Percentiles rank a stretch among this genome's conserved stretches.
Evolutionary conservation across 37 sponge, comb jelly and placozoan genomes (phyloP).

Genomic region (Mnemiopsis leidyi): DNA sequence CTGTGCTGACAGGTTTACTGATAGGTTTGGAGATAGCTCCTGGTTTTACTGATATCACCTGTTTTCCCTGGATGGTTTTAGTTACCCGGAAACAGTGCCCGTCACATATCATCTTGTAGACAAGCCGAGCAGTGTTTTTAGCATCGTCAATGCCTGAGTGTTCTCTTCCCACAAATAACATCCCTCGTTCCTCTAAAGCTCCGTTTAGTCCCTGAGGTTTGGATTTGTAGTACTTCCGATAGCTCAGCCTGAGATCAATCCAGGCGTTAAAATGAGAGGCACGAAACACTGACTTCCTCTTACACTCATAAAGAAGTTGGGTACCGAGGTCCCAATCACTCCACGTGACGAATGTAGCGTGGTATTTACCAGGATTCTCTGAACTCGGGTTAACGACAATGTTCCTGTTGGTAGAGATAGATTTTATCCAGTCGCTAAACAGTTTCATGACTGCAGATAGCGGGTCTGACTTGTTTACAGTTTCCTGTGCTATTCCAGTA

Average conservation of each 20-base stretch:
- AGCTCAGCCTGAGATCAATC: slow-evolving; percentile 76
- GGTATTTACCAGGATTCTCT: not conserved
- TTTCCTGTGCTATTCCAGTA: slow-evolving; percentile 84
- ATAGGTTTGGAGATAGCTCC: not conserved
- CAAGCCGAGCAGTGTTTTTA: slow-evolving; percentile 79
- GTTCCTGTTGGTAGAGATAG: not conserved
- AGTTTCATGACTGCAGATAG: slow-evolving; percentile 54
- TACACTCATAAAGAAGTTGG: slow-evolving; percentile 78
- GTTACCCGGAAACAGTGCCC: slow-evolving; percentile 66
- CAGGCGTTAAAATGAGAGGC: slow-evolving; percentile 74
- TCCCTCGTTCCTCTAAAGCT: slow-evolving; percentile 74
- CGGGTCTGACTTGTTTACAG: not conserved
- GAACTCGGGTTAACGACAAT: not conserved
- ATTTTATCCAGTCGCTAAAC: slow-evolving; percentile 10
- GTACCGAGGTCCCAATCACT: slow-evolving; percentile 87
- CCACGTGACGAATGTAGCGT: slow-evolving; percentile 30
- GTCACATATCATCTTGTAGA: slow-evolving; percentile 73
- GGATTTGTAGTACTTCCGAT: slow-evolving; percentile 74
- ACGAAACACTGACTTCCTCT: slow-evolving; percentile 74
- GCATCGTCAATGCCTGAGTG: slow-evolving; percentile 95
- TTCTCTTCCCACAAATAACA: slow-evolving; percentile 75
- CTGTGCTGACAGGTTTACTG: not conserved
- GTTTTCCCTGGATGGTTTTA: not conserved
- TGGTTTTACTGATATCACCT: not conserved
- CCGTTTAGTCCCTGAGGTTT: slow-evolving; percentile 77